Evolutionary conservation across 1,140 invertebrate species (phyloP).

Genomic region (Zaprionus taronus): DNA sequence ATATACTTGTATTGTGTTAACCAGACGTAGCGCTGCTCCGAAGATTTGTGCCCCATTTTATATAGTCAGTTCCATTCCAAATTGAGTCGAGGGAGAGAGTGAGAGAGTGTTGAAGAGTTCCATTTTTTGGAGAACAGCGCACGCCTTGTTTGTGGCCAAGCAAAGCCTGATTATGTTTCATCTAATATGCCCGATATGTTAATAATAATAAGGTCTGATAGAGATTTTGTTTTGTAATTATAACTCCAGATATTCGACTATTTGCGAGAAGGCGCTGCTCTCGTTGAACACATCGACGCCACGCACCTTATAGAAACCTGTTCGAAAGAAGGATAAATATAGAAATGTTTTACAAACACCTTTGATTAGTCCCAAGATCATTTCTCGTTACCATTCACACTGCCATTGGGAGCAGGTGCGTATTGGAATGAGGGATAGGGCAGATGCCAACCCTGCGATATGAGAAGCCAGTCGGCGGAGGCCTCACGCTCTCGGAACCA

Average conservation of each 20-base stretch:
- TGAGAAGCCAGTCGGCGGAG: constrained; percentile 58
- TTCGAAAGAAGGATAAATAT: background rate
- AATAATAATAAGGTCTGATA: constrained; percentile 36
- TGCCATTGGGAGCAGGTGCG: constrained; percentile 43
- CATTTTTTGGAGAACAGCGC: constrained; percentile 22
- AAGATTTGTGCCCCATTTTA: constrained; percentile 58
- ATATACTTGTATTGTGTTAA: constrained; percentile 58
- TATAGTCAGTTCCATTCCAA: constrained; percentile 64
- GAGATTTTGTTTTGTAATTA: constrained; percentile 55
- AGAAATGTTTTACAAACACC: background rate
- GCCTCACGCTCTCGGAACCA: constrained; percentile 63
- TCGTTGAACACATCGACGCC: constrained; percentile 74
- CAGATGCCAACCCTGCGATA: constrained; percentile 71
- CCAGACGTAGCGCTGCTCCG: constrained; percentile 52
- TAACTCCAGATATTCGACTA: constrained; percentile 78
- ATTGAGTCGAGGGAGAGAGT: constrained; percentile 40
- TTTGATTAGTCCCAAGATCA: background rate
- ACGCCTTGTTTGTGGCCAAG: constrained; percentile 56
- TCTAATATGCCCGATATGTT: constrained; percentile 58
- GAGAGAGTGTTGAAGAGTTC: constrained; percentile 7
- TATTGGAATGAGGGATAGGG: constrained; percentile 82
- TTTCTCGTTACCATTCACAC: constrained; percentile 65
- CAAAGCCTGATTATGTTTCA: constrained; percentile 75
- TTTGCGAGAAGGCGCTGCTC: constrained; percentile 70
- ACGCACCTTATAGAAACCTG: constrained; percentile 81